These are phyloP conservation scores for Acleris cristana DNA, from an alignment of 2,888 invertebrate species.

Conservation along the genomic window DNA sequence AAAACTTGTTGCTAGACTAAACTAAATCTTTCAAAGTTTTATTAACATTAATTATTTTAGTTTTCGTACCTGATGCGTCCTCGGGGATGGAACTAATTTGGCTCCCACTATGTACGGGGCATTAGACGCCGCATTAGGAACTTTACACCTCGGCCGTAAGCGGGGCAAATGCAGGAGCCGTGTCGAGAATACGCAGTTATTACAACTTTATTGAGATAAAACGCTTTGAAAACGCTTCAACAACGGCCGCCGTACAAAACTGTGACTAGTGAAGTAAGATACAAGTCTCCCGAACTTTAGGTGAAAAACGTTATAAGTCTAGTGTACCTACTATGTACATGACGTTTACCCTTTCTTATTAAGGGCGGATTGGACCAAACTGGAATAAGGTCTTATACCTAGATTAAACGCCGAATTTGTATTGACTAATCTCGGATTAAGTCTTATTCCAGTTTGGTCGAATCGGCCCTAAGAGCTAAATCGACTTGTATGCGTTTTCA, in stretches of 20 bases:
- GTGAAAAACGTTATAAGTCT: too few species aligned
- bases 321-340: too few species aligned
- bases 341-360: too few species aligned
- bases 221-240: not conserved
- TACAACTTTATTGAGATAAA: conserved; percentile 22
- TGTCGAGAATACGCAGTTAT: conserved; percentile 38
- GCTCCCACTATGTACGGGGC: conserved; percentile 25
- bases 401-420: too few species aligned
- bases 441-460: too few species aligned
- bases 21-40: not conserved
- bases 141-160: conserved; percentile 32
- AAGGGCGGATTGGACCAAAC: too few species aligned
- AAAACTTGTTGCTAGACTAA: not conserved
- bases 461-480: too few species aligned
- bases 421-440: too few species aligned
- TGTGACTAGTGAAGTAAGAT: too few species aligned
- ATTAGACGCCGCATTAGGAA: conserved; percentile 37
- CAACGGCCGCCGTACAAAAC: conserved; percentile 18
- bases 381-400: too few species aligned
- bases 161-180: conserved; percentile 39
- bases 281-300: too few species aligned
- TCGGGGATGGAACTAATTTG: conserved; percentile 19
- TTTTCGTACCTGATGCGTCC: conserved; percentile 15
- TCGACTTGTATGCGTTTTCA: too few species aligned
- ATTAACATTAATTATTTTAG: not conserved